Evolutionary conservation across 2,888 invertebrate genomes (phyloP).

Genomic region (Falcaria lacertinaria): DNA sequence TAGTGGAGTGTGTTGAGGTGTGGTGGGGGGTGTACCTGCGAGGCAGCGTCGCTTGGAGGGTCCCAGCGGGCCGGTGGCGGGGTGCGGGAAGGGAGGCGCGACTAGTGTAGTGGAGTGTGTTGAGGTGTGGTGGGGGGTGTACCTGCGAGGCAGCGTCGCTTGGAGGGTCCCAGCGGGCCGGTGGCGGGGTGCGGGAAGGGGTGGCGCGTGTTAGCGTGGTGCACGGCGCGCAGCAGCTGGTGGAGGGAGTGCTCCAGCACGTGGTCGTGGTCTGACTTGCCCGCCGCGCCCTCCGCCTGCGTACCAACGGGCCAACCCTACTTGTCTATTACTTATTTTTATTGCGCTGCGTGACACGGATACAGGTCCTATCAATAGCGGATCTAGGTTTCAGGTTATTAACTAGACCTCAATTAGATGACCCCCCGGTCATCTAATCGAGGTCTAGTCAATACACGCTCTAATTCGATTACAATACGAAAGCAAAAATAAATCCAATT

Average conservation of each 20-base stretch:
- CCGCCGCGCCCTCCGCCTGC: constrained; percentile 47
- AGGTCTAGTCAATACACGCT: too few relatives aligned
- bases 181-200: constrained; percentile 97
- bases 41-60: constrained; percentile 94
- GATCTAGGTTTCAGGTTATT: too few relatives aligned
- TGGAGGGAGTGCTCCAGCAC: constrained; percentile 98
- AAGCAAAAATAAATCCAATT: too few relatives aligned
- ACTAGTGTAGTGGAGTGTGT: constrained; percentile 88
- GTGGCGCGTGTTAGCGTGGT: constrained; percentile 94
- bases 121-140: background rate
- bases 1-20: constrained; percentile 91
- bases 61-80: constrained; percentile 95
- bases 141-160: constrained; percentile 93
- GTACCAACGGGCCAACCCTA: too few relatives aligned
- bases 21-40: constrained; percentile 79
- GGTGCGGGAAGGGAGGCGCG: constrained; percentile 96
- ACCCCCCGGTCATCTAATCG: too few relatives aligned
- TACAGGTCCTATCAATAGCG: too few relatives aligned
- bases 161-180: constrained; percentile 95
- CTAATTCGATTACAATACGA: too few relatives aligned
- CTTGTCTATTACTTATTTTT: too few relatives aligned
- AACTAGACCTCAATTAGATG: too few relatives aligned
- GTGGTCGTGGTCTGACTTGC: constrained; percentile 92
- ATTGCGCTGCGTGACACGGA: constrained; percentile 5
- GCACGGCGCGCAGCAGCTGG: constrained; percentile 94